Conservation (phyloP, 2,113 vertebrate species). For the Aegithalos caudatus region DNA sequence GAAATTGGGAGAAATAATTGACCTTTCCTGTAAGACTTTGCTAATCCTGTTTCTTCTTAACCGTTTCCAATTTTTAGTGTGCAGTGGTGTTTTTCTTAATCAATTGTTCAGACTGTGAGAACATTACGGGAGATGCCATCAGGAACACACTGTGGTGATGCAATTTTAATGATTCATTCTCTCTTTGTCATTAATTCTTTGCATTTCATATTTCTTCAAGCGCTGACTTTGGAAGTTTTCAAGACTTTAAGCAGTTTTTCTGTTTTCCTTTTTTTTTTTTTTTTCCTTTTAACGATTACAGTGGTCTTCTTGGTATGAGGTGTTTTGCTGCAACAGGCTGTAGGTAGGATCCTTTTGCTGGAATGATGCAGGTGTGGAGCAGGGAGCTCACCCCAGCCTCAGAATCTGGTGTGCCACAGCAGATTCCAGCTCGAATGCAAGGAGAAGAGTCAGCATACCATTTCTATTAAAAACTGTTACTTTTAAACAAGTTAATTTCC, state of each 20-base stretch:
- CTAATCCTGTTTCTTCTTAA: conserved; percentile 52
- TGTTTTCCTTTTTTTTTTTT: background rate
- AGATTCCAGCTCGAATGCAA: background rate
- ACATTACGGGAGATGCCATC: background rate
- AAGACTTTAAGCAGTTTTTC: background rate
- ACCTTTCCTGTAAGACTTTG: conserved; percentile 53
- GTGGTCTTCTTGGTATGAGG: background rate
- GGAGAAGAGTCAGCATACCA: conserved; percentile 12
- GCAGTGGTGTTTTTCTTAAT: conserved; percentile 6
- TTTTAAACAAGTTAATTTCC: conserved; percentile 52
- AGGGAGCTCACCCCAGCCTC: background rate
- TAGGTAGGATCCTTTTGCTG: background rate
- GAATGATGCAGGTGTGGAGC: fast-evolving
- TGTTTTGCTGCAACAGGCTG: background rate
- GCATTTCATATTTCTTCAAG: conserved; percentile 1
- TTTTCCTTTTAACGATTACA: background rate
- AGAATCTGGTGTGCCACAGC: background rate
- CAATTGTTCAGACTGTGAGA: conserved; percentile 50
- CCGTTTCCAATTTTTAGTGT: conserved; percentile 22
- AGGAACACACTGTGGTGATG: background rate
- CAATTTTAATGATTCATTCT: conserved; percentile 46
- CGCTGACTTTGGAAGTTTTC: conserved; percentile 30
- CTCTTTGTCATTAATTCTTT: conserved; percentile 29
- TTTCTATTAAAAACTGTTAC: conserved; percentile 11
- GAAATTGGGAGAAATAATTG: conserved; percentile 57